Evolutionary conservation across 2,888 invertebrate species (phyloP), one percentile per base, ranked within the genome.

Genomic region (Eristalis pertinax): DNA sequence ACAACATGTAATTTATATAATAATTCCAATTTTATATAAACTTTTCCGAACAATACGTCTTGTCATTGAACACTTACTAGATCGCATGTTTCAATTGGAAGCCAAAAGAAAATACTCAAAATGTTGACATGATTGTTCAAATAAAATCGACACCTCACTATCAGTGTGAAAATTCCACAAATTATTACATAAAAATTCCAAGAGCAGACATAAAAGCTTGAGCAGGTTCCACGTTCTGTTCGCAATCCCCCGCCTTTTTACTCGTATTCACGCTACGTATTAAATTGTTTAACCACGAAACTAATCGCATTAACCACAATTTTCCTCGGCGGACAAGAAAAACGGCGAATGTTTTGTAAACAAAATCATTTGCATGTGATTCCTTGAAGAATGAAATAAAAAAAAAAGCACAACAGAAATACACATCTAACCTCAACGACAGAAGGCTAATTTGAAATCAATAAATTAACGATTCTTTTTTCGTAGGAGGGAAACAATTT

Each of bases 301-400:
- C 10, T 13, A n/a, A 60, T 32, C 5, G 50, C 15, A 3, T 19
- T 74, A 22, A 26, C 50, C 50, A 11, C n/a, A 56, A 2, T 32
- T 60, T 65, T 75, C 56, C 5, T 5, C 19, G 38, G 10, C 41
- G 35, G 13, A 35, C 13, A 50, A 19, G 11, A 19, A 22, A 72
- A 77, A 68, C 62, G 67, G 41, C 67, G 19, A 80, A 73, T 81
- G 56, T 85, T 80, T 70, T 81, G 84, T 68, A 76, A 85, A 84
- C 67, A 80, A 35, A 62, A 65, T 56, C 26, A 50, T 43, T 73
- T 24, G 10, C 65, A 58, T 38, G 56, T 69, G 63, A 38, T 38
- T 22, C 22, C 11, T 0, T 0, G 35, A 50, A 41, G 50, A 24
- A 56, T 32, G 13, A 67, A 43, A n/a, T n/a, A n/a, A n/a, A 7